Conservation (phyloP, 2,797 vertebrate genomes). For the Phrynocephalus vlangalii region DNA sequence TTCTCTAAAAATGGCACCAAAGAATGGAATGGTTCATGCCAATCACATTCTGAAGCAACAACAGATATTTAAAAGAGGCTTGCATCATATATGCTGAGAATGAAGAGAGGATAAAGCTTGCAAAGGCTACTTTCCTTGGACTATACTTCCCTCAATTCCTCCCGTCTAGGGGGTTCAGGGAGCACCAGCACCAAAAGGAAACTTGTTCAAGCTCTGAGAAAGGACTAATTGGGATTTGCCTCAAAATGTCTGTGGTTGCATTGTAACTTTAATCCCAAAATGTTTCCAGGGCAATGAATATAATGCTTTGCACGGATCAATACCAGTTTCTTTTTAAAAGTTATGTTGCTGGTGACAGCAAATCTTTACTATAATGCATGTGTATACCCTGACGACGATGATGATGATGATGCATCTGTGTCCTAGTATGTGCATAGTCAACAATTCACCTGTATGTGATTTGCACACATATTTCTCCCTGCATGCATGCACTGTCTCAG, state of each 20-base stretch:
- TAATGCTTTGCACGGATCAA: not conserved
- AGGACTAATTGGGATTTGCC: not conserved
- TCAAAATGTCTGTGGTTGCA: not conserved
- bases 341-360: not conserved
- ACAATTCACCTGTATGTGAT: not conserved
- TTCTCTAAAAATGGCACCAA: not conserved
- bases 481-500: not conserved
- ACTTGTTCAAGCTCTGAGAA: not conserved
- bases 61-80: not conserved
- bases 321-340: not conserved
- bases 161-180: too few species aligned
- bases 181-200: too few species aligned
- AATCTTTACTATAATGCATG: not conserved
- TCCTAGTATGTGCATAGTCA: not conserved
- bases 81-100: not conserved
- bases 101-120: too few species aligned
- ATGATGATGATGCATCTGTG: not conserved
- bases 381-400: too few species aligned
- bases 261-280: not conserved
- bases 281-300: not conserved
- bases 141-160: too few species aligned
- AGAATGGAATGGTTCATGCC: not conserved
- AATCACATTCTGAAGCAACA: not conserved
- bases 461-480: not conserved
- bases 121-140: too few species aligned